phyloP scores from a whole-genome alignment of 2,797 vertebrate species.

The Gastrophryne carolinensis region DNA sequence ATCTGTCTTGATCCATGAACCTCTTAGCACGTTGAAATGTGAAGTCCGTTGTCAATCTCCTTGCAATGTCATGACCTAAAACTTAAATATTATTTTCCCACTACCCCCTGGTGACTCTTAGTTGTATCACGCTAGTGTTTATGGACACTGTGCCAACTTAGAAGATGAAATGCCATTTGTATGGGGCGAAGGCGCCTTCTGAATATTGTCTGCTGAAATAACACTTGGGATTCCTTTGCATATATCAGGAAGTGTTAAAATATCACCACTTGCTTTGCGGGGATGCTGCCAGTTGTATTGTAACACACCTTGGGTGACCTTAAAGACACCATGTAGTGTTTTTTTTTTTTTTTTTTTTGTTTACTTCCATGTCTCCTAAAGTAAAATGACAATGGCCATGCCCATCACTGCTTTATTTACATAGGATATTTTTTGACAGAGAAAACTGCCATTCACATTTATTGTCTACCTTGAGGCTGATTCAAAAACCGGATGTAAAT shows the following conservation, averaged over 20 bases:
- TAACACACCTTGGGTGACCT: neutral
- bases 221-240: neutral
- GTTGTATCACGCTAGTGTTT: slow-evolving; percentile 9
- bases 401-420: too few relatives aligned
- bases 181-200: neutral
- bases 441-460: too few relatives aligned
- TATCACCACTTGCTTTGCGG: neutral
- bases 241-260: slow-evolving; percentile 8
- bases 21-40: too few relatives aligned
- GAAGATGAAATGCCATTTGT: slow-evolving; percentile 15
- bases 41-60: neutral
- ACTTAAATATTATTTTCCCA: neutral
- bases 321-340: too few relatives aligned
- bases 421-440: too few relatives aligned
- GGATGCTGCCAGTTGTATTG: neutral
- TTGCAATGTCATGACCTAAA: neutral
- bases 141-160: neutral
- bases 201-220: slow-evolving; percentile 36
- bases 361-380: too few relatives aligned
- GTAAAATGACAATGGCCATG: too few relatives aligned
- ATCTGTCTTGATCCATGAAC: too few relatives aligned
- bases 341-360: too few relatives aligned
- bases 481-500: too few relatives aligned
- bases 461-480: too few relatives aligned
- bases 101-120: slow-evolving; percentile 3